These are phyloP conservation scores for Bothrops jararaca DNA, from an alignment of 2,113 vertebrate genomes.

Conservation along the genomic window DNA sequence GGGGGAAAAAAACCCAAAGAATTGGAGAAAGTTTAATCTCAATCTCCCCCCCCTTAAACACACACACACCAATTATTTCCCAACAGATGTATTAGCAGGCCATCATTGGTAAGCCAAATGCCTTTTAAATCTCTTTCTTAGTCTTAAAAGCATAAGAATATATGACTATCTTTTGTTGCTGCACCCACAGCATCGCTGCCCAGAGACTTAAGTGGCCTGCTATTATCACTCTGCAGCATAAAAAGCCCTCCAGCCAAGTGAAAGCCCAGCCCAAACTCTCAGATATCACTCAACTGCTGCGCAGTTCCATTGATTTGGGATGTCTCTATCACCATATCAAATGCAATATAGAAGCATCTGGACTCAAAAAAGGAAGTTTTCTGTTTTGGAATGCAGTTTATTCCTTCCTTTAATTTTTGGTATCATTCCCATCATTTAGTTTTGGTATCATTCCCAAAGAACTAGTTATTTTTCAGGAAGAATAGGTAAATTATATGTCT, in stretches of 20 bases:
- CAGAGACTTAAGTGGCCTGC: neutral
- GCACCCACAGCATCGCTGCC: neutral
- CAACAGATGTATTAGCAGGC: neutral
- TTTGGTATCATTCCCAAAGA: neutral
- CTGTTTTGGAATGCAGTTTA: neutral
- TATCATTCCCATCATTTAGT: neutral
- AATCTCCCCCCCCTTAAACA: neutral
- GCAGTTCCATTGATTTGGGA: neutral
- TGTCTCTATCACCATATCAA: neutral
- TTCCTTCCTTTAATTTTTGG: neutral
- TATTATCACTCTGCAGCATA: neutral
- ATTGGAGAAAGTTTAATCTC: neutral
- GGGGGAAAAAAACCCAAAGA: neutral
- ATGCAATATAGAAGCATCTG: neutral
- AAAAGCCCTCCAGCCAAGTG: neutral
- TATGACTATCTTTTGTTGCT: neutral
- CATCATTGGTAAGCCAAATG: neutral
- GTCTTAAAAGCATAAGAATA: neutral
- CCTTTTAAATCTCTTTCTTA: neutral
- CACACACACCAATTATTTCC: neutral
- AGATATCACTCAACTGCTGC: neutral
- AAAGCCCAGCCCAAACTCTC: neutral
- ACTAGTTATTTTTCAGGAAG: neutral
- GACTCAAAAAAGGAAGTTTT: neutral
- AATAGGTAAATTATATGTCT: neutral